Evolutionary conservation across 2,797 vertebrate species (phyloP).

Genomic region (Diplodus puntazzo): DNA sequence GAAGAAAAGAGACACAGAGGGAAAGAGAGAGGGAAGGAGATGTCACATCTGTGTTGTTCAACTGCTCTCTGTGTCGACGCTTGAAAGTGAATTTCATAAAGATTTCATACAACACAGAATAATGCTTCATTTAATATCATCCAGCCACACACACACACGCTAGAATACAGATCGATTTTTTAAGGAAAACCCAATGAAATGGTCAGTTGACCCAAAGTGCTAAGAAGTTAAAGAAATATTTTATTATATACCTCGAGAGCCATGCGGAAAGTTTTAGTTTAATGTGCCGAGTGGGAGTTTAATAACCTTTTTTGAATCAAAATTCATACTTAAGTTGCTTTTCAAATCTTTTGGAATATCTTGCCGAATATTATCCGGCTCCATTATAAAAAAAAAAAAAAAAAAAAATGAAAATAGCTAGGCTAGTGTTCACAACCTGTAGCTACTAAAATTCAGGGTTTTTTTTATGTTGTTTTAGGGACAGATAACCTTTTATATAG

Average conservation of each 20-base stretch:
- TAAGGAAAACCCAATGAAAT: background rate
- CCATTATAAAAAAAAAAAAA: background rate
- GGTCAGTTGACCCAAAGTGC: conserved; percentile 10
- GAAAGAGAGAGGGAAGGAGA: conserved; percentile 5
- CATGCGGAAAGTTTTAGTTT: background rate
- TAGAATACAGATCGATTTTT: background rate
- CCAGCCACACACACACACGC: background rate
- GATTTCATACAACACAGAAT: conserved; percentile 18
- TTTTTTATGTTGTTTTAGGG: too few species aligned
- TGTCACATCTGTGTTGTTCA: conserved; percentile 22
- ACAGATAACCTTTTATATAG: too few species aligned
- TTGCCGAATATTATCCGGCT: background rate
- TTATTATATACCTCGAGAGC: background rate
- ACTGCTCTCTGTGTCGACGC: background rate
- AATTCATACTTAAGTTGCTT: background rate
- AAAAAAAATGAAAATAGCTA: too few species aligned
- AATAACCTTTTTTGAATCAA: background rate
- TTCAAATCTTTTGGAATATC: background rate
- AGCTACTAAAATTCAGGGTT: background rate
- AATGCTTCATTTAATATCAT: conserved; percentile 26
- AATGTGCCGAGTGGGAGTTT: background rate
- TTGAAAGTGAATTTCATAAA: conserved; percentile 26
- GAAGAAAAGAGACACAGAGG: conserved; percentile 15
- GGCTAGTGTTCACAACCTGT: background rate
- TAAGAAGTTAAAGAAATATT: background rate